Base-by-base conservation (phyloP, 2,113 vertebrate species). In the Theristicus caerulescens region DNA sequence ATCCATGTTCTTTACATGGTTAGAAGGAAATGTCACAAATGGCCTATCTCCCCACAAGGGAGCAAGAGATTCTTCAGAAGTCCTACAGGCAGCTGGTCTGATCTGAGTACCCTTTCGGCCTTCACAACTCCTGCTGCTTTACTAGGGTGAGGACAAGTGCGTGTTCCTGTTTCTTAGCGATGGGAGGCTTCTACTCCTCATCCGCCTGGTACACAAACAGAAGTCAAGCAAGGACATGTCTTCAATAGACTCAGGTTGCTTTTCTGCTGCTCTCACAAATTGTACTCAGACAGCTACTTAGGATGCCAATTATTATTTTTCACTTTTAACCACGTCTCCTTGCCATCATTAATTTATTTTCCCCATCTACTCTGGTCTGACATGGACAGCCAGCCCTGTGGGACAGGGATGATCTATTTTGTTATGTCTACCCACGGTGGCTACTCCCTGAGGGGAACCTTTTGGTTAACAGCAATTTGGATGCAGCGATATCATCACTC, bases 401-500 rank as follows among this genome's bases (percentile, higher is more conserved):
- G 73, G 79, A 90, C 51, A 65, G 18, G 49, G n/a, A 94, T 58
- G 49, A 90, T 77, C 62, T 86, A 27, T 78, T 83, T 44, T 92
- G 77, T 62, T 78, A 51, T 62, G 36, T 58, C 36, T 71, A 12
- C 54, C 34, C 38, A 22, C 6, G 22, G 46, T 0, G 4, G 44
- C 71, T 93, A 21, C 47, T 72, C 92, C 90, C 87, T 51, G 66
- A 92, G 59, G 84, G 76, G 25, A 80, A 82, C 13, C 40, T 87
- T 93, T 80, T 73, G 69, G 65, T 92, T 66, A 96, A 67, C 9
- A 82, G 89, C 72, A 87, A 86, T 86, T 92, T 92, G 86, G 65
- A 92, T 88, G 54, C 88, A 90, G 83, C 0, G 5, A 42, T 91
- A 93, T 31, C 91, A 87, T 94, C 70, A 82, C 74, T 86, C 82